A percentile compares a stretch with the other conserved stretches of the same genome.
Evolutionary conservation across 1,140 invertebrate genomes (phyloP).

Genomic region (Kradibia gibbosae): DNA sequence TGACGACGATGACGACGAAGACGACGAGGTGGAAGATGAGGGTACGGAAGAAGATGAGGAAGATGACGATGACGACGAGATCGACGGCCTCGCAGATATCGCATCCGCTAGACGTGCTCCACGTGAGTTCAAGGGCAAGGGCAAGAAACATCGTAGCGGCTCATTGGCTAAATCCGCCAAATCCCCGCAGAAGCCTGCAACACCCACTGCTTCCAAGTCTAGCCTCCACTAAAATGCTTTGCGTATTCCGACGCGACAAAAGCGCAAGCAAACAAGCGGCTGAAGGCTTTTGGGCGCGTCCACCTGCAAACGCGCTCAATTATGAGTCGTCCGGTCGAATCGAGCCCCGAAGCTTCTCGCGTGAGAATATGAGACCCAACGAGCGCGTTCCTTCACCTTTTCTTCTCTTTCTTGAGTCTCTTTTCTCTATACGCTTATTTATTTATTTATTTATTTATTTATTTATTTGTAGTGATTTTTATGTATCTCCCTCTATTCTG

Average conservation of each 20-base stretch:
- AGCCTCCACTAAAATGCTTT: conserved; percentile 31
- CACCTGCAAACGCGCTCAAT: not conserved
- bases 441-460: conserved; percentile 49
- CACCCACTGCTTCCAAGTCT: conserved; percentile 8
- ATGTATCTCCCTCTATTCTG: conserved; percentile 10
- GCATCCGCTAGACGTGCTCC: conserved; percentile 74
- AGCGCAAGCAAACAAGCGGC: conserved; percentile 31
- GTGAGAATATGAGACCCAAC: not conserved
- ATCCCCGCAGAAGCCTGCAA: conserved; percentile 9
- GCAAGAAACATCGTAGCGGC: conserved; percentile 30
- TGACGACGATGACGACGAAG: conserved; percentile 76
- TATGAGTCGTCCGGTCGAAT: conserved; percentile 1
- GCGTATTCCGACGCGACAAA: conserved; percentile 32
- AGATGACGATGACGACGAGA: conserved; percentile 82
- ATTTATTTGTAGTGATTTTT: conserved; percentile 47
- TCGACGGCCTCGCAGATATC: conserved; percentile 77
- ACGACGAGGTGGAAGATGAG: conserved; percentile 78
- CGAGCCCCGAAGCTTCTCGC: not conserved
- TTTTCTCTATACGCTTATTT: conserved; percentile 29
- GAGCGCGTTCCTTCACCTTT: not conserved
- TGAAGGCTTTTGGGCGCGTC: conserved; percentile 18
- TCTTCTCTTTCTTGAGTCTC: conserved; percentile 13
- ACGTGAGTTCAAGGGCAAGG: conserved; percentile 43
- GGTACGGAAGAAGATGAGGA: conserved; percentile 82
- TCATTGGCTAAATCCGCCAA: conserved; percentile 6